Evolutionary conservation across 2,797 vertebrate genomes (phyloP).

Genomic region (Odontamblyopus rebecca): DNA sequence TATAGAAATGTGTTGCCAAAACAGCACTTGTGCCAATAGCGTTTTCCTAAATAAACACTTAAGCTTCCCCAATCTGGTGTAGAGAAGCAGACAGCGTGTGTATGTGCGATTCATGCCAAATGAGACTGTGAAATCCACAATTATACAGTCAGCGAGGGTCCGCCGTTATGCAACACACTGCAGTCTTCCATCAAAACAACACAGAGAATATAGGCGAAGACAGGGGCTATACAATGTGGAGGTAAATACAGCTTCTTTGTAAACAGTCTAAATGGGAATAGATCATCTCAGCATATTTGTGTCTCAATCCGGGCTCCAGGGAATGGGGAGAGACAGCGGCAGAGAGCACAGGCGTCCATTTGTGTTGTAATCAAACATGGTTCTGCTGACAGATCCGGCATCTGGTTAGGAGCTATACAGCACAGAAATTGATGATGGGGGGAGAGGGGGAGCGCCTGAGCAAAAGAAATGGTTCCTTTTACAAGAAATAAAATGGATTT

Average conservation of each 20-base stretch:
- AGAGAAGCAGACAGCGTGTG: constrained; percentile 13
- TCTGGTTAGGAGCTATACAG: constrained; percentile 45
- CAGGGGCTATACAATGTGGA: constrained; percentile 13
- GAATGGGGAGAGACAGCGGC: constrained; percentile 22
- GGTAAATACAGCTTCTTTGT: constrained; percentile 37
- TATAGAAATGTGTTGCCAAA: neutral
- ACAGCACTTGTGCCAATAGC: neutral
- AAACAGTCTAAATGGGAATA: constrained; percentile 37
- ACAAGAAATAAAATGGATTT: constrained; percentile 32
- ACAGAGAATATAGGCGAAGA: constrained; percentile 27
- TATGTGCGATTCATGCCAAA: constrained; percentile 36
- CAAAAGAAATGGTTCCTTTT: constrained; percentile 26
- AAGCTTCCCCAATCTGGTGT: constrained; percentile 12
- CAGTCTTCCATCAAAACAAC: constrained; percentile 32
- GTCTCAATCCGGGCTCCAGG: constrained; percentile 38
- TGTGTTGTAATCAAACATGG: constrained; percentile 46
- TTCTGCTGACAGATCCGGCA: constrained; percentile 41
- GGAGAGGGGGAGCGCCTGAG: constrained; percentile 13
- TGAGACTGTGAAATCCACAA: constrained; percentile 45
- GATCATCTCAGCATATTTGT: constrained; percentile 47
- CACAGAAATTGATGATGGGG: constrained; percentile 12
- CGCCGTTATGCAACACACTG: constrained; percentile 46
- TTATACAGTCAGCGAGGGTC: constrained; percentile 35
- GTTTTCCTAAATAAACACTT: constrained; percentile 23
- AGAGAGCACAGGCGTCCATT: constrained; percentile 26